These are phyloP conservation scores for Aphelocoma californica DNA, from an alignment of 2,797 vertebrate genomes.

Conservation along the genomic window DNA sequence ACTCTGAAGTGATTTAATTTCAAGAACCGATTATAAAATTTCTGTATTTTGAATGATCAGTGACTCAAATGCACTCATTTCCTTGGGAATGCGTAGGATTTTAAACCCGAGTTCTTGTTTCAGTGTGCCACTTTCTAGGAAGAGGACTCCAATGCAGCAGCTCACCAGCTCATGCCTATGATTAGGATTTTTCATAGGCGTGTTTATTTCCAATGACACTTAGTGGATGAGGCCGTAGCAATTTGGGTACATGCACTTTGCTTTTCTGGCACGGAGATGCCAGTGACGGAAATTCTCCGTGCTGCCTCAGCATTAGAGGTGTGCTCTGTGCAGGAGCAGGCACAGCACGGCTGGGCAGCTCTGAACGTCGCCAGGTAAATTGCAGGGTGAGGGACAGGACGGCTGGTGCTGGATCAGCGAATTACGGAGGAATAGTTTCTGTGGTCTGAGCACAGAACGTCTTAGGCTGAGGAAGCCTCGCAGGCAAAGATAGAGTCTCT, in stretches of 20 bases:
- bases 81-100: neutral
- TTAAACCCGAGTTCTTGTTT: neutral
- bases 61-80: rapidly evolving
- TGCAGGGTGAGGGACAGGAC: neutral
- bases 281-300: rapidly evolving
- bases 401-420: rapidly evolving
- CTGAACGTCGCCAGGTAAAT: rapidly evolving
- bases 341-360: neutral
- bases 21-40: neutral
- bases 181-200: neutral
- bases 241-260: rapidly evolving
- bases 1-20: neutral
- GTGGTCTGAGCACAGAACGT: rapidly evolving
- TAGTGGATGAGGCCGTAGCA: neutral
- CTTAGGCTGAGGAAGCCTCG: rapidly evolving
- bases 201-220: neutral
- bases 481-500: too few relatives aligned
- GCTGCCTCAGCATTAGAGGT: neutral
- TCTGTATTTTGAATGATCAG: rapidly evolving
- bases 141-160: neutral
- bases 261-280: neutral
- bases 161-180: neutral
- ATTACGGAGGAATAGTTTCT: neutral
- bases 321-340: neutral
- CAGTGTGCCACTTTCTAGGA: rapidly evolving